These are phyloP conservation scores for Xyrauchen texanus DNA, from an alignment of 2,113 vertebrate genomes.

Conservation along the genomic window DNA sequence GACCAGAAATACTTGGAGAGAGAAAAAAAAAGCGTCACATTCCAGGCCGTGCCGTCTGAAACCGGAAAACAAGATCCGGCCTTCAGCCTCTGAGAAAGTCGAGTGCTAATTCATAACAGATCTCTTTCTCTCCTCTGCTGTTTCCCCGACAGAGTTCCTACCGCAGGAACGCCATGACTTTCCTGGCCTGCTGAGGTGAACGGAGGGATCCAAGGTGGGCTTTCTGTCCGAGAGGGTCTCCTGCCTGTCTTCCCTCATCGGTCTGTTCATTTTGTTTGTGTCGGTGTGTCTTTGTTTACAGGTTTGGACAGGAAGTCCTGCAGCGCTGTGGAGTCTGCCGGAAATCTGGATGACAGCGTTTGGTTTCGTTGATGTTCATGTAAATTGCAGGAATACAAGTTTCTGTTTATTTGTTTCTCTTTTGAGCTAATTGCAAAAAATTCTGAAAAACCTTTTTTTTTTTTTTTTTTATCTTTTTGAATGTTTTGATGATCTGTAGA, in stretches of 20 bases:
- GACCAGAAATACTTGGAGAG: slow-evolving; percentile 56
- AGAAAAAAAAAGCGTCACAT: slow-evolving; percentile 49
- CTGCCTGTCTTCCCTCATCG: slow-evolving; percentile 38
- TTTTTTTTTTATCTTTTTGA: too few species aligned
- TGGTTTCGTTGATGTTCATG: too few species aligned
- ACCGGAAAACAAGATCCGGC: slow-evolving; percentile 58
- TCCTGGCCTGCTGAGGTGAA: slow-evolving; percentile 86
- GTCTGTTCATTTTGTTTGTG: background rate
- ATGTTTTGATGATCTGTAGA: background rate
- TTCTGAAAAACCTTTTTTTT: too few species aligned
- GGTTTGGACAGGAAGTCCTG: slow-evolving; percentile 44
- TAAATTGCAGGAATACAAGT: too few species aligned
- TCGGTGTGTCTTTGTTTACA: slow-evolving; percentile 70
- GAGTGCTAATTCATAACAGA: slow-evolving; percentile 61
- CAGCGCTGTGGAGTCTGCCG: too few species aligned
- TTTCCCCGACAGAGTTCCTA: slow-evolving; percentile 74
- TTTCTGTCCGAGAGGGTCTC: slow-evolving; percentile 57
- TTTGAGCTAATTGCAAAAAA: too few species aligned
- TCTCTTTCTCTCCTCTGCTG: slow-evolving; percentile 31
- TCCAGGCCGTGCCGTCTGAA: slow-evolving; percentile 58
- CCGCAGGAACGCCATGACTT: slow-evolving; percentile 86
- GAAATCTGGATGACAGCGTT: too few species aligned
- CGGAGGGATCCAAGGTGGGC: slow-evolving; percentile 61
- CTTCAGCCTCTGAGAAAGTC: slow-evolving; percentile 58
- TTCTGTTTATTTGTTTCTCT: too few species aligned